phyloP scores from a whole-genome alignment of 1,140 invertebrate species.

The Drosophila ambigua region DNA sequence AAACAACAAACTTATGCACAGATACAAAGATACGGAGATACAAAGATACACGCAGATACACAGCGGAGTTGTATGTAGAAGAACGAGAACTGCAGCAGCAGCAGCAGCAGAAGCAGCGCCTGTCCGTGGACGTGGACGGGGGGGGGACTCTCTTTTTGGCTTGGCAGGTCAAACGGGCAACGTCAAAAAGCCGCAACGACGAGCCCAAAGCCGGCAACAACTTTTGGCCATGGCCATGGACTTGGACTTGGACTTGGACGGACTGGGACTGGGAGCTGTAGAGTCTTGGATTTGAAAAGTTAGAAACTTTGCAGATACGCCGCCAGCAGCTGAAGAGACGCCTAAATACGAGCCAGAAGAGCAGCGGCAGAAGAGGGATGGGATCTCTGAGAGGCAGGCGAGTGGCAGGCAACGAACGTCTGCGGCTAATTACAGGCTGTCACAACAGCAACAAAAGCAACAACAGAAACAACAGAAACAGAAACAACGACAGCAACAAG shows the following conservation, averaged over 20 bases:
- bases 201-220: conserved; percentile 26
- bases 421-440: conserved; percentile 78
- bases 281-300: conserved; percentile 64
- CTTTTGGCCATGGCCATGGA: conserved; percentile 66
- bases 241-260: conserved; percentile 45
- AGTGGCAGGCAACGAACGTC: conserved; percentile 67
- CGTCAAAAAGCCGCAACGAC: conserved; percentile 54
- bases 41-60: not conserved
- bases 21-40: too few relatives aligned
- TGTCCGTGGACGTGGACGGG: too few relatives aligned
- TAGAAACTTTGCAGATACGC: conserved; percentile 52
- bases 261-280: conserved; percentile 2
- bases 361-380: conserved; percentile 8
- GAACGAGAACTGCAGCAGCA: conserved; percentile 39
- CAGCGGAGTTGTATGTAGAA: not conserved
- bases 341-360: conserved; percentile 33
- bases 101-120: too few relatives aligned
- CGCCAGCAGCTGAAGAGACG: conserved; percentile 60
- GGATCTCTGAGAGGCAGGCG: conserved; percentile 40
- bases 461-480: conserved; percentile 21
- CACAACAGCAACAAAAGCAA: conserved; percentile 23
- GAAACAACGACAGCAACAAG: conserved; percentile 48
- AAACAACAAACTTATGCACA: conserved; percentile 17
- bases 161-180: conserved; percentile 70
- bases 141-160: conserved; percentile 32